Evolutionary conservation across 1,140 invertebrate species (phyloP), one percentile per base, ranked within the genome.

Genomic region (Pogonomyrmex barbatus): DNA sequence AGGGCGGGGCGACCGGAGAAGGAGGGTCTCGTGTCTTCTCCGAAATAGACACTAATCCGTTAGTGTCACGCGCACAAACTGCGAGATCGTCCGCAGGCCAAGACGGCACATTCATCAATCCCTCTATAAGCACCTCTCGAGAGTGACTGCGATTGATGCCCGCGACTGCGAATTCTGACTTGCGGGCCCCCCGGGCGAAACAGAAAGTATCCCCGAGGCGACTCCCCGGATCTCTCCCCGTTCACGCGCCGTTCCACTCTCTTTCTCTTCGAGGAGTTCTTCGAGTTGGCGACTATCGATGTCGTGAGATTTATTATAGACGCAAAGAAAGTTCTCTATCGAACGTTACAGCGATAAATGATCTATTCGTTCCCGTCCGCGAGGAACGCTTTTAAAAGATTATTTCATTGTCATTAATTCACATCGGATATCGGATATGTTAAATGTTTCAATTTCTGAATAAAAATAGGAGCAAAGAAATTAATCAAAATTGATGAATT

Each of bases 171-270:
- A 81, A 52, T 47, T 17, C 54, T 14, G 79, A 47, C 54, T 24
- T 58, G 52, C 67, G 47, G 50, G n/a, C n/a, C 67, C 52, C 4
- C 67, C 14, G 14, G 62, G 42, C n/a, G 54, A 82, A 71, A 82
- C 79, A 82, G 79, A 82, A 82, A 82, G 79, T 82, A 71, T 17
- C 67, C 67, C 30, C 52, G 79, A 36, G 67, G 67, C 67, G 42
- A 73, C 67, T 58, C 14, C 47, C 30, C 8, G 50, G 56, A 14
- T 63, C 36, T 24, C 65, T 24, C 24, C 24, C 30, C 77, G 50
- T 68, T 68, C 42, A 24, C 42, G 17, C 33, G 17, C 14, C 9
- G 39, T 60, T 71, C 67, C 56, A 45, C 17, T 58, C 67, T 82
- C 17, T 47, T 73, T 52, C 33, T 68, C n/a, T 68, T 68, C 63